These are phyloP conservation scores for Coccyzus lansbergi DNA, from an alignment of 2,797 vertebrate species.

Conservation along the genomic window DNA sequence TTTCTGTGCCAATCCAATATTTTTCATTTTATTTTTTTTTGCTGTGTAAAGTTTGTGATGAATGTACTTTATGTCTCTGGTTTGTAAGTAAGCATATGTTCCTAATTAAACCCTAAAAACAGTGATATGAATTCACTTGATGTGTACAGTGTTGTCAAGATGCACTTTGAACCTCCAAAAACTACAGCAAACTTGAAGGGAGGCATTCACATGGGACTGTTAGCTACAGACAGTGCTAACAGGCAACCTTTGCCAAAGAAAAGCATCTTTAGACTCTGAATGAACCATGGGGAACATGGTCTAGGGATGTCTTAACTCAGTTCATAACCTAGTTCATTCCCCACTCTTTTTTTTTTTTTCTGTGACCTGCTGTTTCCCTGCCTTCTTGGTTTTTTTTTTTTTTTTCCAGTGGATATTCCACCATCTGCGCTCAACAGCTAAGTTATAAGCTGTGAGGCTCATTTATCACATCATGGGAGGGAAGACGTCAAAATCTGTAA, in stretches of 20 bases:
- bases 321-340: background rate
- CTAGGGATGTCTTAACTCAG: background rate
- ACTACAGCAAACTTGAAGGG: background rate
- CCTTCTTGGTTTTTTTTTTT: no score
- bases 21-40: background rate
- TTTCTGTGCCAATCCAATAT: constrained; percentile 22
- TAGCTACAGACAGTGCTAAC: background rate
- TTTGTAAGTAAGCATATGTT: background rate
- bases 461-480: background rate
- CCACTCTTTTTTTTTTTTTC: background rate
- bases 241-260: background rate
- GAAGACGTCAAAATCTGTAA: background rate
- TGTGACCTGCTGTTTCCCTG: background rate
- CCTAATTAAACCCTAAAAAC: constrained; percentile 14
- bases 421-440: background rate
- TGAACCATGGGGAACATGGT: fast-evolving
- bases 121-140: background rate
- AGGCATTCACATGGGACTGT: background rate
- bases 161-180: background rate
- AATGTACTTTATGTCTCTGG: background rate
- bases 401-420: background rate
- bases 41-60: background rate
- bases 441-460: background rate
- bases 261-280: background rate
- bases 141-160: background rate